A percentile compares a stretch with the other conserved stretches of the same genome.
These are phyloP conservation scores for Neodiprion lecontei DNA, from an alignment of 1,140 invertebrate genomes.

Conservation along the genomic window DNA sequence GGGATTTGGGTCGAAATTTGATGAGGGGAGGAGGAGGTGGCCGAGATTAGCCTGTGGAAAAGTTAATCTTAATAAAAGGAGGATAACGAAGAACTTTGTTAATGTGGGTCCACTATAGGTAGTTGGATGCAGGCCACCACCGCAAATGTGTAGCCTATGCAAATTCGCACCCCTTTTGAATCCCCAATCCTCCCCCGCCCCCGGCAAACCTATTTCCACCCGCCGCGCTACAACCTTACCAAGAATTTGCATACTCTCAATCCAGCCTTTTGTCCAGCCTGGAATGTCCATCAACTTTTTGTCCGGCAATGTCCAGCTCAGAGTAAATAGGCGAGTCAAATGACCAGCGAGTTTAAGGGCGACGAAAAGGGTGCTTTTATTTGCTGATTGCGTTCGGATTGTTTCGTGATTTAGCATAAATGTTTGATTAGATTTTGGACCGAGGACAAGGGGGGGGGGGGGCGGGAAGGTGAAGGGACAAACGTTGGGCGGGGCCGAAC, in stretches of 20 bases:
- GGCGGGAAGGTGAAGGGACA: not conserved
- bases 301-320: slow-evolving; percentile 44
- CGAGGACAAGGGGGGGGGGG: slow-evolving; percentile 28
- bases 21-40: not conserved
- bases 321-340: slow-evolving; percentile 59
- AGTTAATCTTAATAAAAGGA: slow-evolving; percentile 65
- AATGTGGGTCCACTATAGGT: slow-evolving; percentile 28
- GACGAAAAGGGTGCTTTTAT: slow-evolving; percentile 57
- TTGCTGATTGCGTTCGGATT: slow-evolving; percentile 63
- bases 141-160: slow-evolving; percentile 59
- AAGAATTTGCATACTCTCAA: slow-evolving; percentile 57
- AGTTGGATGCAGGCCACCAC: slow-evolving; percentile 31
- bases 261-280: slow-evolving; percentile 49
- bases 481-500: not conserved
- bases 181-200: slow-evolving; percentile 8
- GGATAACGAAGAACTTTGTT: slow-evolving; percentile 50
- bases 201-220: slow-evolving; percentile 17
- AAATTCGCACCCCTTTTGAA: slow-evolving; percentile 42
- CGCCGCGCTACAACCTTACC: slow-evolving; percentile 34
- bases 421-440: slow-evolving; percentile 62
- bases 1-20: too few relatives aligned
- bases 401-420: slow-evolving; percentile 66
- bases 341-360: slow-evolving; percentile 59
- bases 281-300: slow-evolving; percentile 60
- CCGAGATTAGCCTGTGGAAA: slow-evolving; percentile 55